Percentiles rank a stretch among this genome's conserved stretches.
These are phyloP conservation scores for Hirudo medicinalis DNA, from an alignment of 1,140 invertebrate genomes.

Conservation along the genomic window DNA sequence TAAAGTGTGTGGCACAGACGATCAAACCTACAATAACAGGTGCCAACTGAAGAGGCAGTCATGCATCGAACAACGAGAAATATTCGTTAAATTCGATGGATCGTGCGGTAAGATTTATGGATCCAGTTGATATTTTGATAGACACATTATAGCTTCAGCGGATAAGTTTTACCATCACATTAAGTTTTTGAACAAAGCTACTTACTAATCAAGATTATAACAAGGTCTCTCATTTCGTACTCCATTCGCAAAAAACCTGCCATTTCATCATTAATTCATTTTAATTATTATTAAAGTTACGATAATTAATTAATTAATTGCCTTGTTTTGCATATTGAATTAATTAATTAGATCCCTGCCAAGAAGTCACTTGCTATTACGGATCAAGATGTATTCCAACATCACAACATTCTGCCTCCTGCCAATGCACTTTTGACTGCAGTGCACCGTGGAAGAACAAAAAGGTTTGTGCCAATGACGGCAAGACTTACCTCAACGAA, in stretches of 20 bases:
- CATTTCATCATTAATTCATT: no score
- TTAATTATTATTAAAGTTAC: no score
- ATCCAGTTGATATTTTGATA: no score
- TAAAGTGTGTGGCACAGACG: slow-evolving; percentile 60
- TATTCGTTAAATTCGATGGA: slow-evolving; percentile 63
- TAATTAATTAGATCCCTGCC: not conserved
- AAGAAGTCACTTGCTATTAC: not conserved
- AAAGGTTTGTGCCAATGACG: slow-evolving; percentile 67
- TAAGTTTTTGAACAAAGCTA: no score
- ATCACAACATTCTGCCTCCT: not conserved
- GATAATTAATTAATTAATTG: no score
- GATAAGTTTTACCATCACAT: no score
- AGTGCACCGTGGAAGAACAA: slow-evolving; percentile 30
- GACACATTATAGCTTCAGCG: no score
- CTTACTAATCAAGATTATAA: no score
- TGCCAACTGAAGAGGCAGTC: slow-evolving; percentile 62
- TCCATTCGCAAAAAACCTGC: no score
- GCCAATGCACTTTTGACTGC: not conserved
- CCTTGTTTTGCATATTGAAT: no score
- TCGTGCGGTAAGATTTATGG: slow-evolving; percentile 37
- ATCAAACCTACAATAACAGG: slow-evolving; percentile 71
- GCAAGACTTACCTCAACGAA: slow-evolving; percentile 66
- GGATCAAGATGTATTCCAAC: not conserved
- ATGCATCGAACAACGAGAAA: slow-evolving; percentile 66
- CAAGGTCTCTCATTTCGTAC: no score